Conservation (phyloP, 2,888 invertebrate genomes). For the Drosophila kanekoi region DNA sequence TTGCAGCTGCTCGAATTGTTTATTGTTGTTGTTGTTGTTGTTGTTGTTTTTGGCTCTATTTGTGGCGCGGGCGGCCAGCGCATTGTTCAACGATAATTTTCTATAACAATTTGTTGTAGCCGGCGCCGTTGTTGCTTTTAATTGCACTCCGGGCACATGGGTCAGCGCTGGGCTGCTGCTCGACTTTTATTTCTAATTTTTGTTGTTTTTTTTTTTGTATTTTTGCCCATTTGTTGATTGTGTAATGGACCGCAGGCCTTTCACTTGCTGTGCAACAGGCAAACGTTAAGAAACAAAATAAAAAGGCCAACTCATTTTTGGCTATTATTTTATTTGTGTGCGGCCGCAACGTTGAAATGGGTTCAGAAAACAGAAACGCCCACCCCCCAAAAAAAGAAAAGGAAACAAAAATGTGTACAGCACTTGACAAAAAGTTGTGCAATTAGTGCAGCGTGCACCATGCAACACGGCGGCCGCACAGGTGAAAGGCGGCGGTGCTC, state of each 20-base stretch:
- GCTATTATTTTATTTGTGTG: slow-evolving; percentile 66
- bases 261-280: slow-evolving; percentile 66
- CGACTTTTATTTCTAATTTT: slow-evolving; percentile 23
- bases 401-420: slow-evolving; percentile 32
- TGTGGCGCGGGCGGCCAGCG: slow-evolving; percentile 68
- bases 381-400: slow-evolving; percentile 47
- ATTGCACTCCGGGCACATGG: slow-evolving; percentile 60
- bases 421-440: slow-evolving; percentile 73
- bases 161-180: slow-evolving; percentile 54
- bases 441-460: slow-evolving; percentile 58
- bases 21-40: slow-evolving; percentile 31
- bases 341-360: slow-evolving; percentile 59
- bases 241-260: slow-evolving; percentile 73
- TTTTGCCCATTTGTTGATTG: slow-evolving; percentile 47
- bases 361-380: slow-evolving; percentile 68
- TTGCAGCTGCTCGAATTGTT: slow-evolving; percentile 53
- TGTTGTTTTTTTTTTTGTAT: too few species aligned
- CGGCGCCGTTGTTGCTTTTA: slow-evolving; percentile 64
- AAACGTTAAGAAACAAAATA: slow-evolving; percentile 28
- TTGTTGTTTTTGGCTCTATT: slow-evolving; percentile 16
- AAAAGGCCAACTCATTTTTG: slow-evolving; percentile 68
- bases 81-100: slow-evolving; percentile 65
- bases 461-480: slow-evolving; percentile 24
- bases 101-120: slow-evolving; percentile 74
- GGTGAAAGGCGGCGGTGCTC: slow-evolving; percentile 49